phyloP scores from a whole-genome alignment of 2,888 invertebrate genomes.

The Odontocerum albicorne region DNA sequence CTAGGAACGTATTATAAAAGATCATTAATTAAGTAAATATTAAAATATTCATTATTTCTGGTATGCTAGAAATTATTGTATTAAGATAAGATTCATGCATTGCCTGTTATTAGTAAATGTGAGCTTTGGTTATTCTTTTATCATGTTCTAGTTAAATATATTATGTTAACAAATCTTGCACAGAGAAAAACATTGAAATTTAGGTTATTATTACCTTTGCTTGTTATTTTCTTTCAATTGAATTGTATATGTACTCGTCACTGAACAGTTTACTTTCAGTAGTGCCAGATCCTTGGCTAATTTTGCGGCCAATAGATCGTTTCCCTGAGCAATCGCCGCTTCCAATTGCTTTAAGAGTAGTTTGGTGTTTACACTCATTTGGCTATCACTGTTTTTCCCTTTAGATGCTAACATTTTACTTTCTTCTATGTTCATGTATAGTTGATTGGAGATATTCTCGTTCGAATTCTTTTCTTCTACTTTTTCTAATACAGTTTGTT shows the following conservation, averaged over 20 bases:
- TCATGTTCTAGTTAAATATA: no score
- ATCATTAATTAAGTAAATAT: no score
- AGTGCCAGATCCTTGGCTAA: conserved; percentile 77
- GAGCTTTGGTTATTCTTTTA: no score
- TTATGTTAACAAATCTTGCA: no score
- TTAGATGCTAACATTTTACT: conserved; percentile 38
- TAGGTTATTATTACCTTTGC: no score
- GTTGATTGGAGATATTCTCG: conserved; percentile 1
- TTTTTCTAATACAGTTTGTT: conserved; percentile 19
- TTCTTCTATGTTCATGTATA: conserved; percentile 40
- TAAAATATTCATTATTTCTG: no score
- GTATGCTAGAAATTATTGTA: no score
- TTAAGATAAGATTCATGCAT: no score
- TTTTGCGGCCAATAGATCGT: conserved; percentile 73
- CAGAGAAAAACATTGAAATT: no score
- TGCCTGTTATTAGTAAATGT: no score
- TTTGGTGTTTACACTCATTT: conserved; percentile 39
- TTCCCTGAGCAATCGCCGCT: conserved; percentile 75
- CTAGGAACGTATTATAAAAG: no score
- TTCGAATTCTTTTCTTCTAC: background rate
- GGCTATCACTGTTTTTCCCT: conserved; percentile 27
- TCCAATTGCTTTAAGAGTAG: conserved; percentile 71
- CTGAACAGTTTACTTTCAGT: conserved; percentile 74
- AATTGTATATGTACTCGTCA: conserved; percentile 49
- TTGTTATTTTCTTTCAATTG: no score